Base-by-base conservation (phyloP, 2,113 vertebrate genomes). In the Ceratotherium simum region DNA sequence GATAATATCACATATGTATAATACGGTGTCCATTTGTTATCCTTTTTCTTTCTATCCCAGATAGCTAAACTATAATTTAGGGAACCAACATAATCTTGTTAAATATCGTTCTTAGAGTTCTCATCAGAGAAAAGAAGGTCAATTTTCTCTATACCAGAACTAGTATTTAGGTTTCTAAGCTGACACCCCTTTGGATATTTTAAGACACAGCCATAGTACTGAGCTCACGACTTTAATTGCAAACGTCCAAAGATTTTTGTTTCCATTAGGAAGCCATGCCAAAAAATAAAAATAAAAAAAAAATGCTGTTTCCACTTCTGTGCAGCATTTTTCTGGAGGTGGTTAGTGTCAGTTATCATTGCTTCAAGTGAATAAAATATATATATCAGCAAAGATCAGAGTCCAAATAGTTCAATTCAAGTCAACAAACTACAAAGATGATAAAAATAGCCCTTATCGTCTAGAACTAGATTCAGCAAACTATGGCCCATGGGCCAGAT, bases 31-130 rank as follows among this genome's bases (percentile, higher is more conserved):
- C 25, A 3, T 75, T 88, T 46, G 5, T 51, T 84, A 90, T 62
- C 20, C 3, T 69, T 65, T 93, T 65, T 73, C 84, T 42, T 48
- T 13, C 9, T 64, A 69, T 17, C 4, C 16, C 3, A 86, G 58
- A 4, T 56, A 58, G 58, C 6, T 36, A 90, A 90, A 62, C 12
- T 96, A 42, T 91, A 65, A 84, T 79, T 72, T 84, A 89, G 27
- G 60, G n/a, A 73, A 87, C 70, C n/a, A 96, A n/a, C 29, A 69
- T 62, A n/a, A 39, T 86, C 33, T 94, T 82, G 87, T 62, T 65
- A 79, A 90, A 93, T 96, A 91, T 73, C 39, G 86, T 69, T 91
- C 23, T 46, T 94, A 4, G 33, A 67, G 36, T 97, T 86, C 72
- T 65, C 48, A 73, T 78, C 33, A 79, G 60, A 95, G 62, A 72